Base-by-base conservation (phyloP, 2,888 invertebrate species). In the Lasioglossum morio region DNA sequence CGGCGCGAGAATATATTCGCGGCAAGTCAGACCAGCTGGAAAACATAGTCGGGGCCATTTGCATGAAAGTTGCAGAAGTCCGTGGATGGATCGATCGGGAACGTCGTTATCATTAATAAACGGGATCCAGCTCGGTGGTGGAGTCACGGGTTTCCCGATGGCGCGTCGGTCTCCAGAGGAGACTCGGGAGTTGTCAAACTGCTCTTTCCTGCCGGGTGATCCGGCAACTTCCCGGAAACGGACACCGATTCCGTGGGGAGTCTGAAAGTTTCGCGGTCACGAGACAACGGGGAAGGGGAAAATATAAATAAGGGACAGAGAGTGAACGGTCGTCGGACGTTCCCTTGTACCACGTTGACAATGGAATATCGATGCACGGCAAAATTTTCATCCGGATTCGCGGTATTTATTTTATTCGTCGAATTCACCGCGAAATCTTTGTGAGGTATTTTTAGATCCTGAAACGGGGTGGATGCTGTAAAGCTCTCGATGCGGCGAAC, bases 211-310 rank as follows among this genome's bases (percentile, higher is more conserved):
- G 46, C 19, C 30, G 48, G 37, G 43, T 74, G 80, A 80, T 80
- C 74, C 70, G 43, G 34, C 72, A 89, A 90, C 83, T 90, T 88
- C 37, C 69, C 60, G 70, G 83, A 88, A 88, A 85, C 84, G 86
- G 82, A 81, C 83, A 87, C 87, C 88, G 79, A 75, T 85, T 86
- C 91, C 88, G 27, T 10, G 66, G 87, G 90, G 91, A 91, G 77
- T 81, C 76, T 10, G 43, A 37, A 84, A 90, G 83, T 91, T 89
- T 82, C 85, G 73, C 78, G 85, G 82, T 75, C 48, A 19, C 30
- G 43, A 14, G 70, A 40, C 4, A 70, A 70, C 40, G 14, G 1
- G 14, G 40, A 14, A 23, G 4, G 70, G 10, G 73, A 79, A 85
- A 81, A 88, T 88, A 88, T 88, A 89, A 88, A 86, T 86, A 85